phyloP scores from a whole-genome alignment of 2,888 invertebrate genomes.

The Liposcelis brunnea region DNA sequence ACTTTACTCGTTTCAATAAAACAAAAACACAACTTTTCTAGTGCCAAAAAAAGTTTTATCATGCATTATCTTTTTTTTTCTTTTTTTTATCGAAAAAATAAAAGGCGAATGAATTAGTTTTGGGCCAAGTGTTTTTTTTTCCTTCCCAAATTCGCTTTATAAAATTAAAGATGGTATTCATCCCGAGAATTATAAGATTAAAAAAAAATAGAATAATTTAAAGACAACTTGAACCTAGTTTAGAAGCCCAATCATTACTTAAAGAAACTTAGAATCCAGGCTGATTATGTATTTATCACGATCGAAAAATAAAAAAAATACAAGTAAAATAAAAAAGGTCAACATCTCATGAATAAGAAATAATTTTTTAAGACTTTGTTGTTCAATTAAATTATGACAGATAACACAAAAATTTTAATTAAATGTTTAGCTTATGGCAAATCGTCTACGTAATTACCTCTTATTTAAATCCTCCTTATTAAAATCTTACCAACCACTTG shows the following conservation, averaged over 20 bases:
- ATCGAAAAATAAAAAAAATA: neutral
- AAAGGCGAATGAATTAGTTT: too few relatives aligned
- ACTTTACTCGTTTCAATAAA: too few relatives aligned
- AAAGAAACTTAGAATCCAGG: neutral
- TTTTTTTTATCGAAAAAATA: neutral
- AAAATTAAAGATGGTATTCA: slow-evolving; percentile 8
- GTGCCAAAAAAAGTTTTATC: neutral
- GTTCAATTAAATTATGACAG: too few relatives aligned
- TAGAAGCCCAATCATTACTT: slow-evolving; percentile 1
- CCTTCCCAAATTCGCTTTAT: slow-evolving; percentile 5
- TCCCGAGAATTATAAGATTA: neutral
- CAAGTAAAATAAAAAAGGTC: neutral
- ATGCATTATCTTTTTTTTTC: slow-evolving; percentile 1
- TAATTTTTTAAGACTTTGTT: neutral
- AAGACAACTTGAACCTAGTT: slow-evolving; percentile 3
- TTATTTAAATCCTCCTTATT: too few relatives aligned
- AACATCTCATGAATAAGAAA: slow-evolving; percentile 1
- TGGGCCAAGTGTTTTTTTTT: neutral
- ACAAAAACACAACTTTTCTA: slow-evolving; percentile 3
- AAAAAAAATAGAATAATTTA: too few relatives aligned
- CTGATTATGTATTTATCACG: slow-evolving; percentile 1
- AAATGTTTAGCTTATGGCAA: too few relatives aligned
- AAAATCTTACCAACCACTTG: too few relatives aligned
- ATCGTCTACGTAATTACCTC: too few relatives aligned
- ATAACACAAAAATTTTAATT: too few relatives aligned